A percentile compares a stretch with the other conserved stretches of the same genome.
Evolutionary conservation across 2,888 invertebrate species (phyloP).

Genomic region (Tribolium freemani): DNA sequence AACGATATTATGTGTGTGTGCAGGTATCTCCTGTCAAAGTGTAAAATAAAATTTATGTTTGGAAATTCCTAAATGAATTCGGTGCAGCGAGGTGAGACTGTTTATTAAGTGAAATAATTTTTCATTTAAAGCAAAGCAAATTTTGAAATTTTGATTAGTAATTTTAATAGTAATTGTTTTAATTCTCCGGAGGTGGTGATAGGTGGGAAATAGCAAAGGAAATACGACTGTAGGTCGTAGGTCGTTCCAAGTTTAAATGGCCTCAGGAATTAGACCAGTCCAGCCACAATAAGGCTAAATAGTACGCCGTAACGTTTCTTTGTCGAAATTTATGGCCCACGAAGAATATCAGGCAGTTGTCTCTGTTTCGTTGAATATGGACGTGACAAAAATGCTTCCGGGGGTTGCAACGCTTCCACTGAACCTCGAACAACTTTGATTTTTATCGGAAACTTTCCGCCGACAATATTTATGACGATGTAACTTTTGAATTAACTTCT

Average conservation of each 20-base stretch:
- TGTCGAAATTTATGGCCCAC: conserved; percentile 46
- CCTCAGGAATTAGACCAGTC: conserved; percentile 48
- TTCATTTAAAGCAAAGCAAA: background rate
- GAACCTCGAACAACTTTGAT: conserved; percentile 31
- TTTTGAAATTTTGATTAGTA: background rate
- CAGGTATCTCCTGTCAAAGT: background rate
- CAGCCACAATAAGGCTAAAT: conserved; percentile 48
- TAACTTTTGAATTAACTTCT: conserved; percentile 39
- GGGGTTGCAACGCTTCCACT: conserved; percentile 7
- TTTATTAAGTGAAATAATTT: background rate
- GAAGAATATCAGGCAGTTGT: conserved; percentile 39
- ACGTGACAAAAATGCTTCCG: conserved; percentile 15
- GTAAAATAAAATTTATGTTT: too few relatives aligned
- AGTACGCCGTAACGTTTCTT: conserved; percentile 47
- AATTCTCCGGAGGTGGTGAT: conserved; percentile 26
- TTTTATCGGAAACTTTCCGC: conserved; percentile 40
- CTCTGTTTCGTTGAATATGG: conserved; percentile 26
- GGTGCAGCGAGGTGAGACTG: background rate
- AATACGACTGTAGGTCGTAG: conserved; percentile 36
- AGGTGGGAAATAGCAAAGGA: conserved; percentile 22
- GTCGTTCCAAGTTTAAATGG: conserved; percentile 46
- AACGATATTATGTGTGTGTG: background rate
- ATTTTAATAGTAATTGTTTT: conserved; percentile 29
- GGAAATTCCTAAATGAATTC: background rate
- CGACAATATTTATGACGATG: conserved; percentile 39